Base-by-base conservation (phyloP, 2,888 invertebrate species). In the Zhuqinia jingwanae region DNA sequence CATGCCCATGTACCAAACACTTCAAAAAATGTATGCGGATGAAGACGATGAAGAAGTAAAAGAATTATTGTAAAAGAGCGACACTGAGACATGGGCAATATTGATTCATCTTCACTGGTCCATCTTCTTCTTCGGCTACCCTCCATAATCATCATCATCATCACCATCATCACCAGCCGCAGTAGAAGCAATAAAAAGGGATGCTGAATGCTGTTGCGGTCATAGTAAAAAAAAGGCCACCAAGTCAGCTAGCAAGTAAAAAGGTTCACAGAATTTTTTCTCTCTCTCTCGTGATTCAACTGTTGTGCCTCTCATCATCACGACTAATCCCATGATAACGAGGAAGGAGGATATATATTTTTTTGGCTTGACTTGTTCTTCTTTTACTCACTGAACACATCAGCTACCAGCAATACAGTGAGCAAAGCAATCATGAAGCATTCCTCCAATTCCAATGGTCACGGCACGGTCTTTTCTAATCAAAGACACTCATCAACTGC, bases 141-240 rank as follows among this genome's bases (percentile, higher is more conserved):
- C n/a, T n/a, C n/a, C n/a, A n/a, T n/a, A n/a, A n/a, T n/a, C n/a
- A n/a, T n/a, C n/a, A n/a, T n/a, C n/a, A n/a, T n/a, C n/a, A n/a
- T n/a, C n/a, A n/a, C n/a, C n/a, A n/a, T n/a, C n/a, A n/a, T n/a
- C n/a, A n/a, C n/a, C n/a, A n/a, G n/a, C n/a, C n/a, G n/a, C 42
- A 27, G 10, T 13, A 65, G n/a, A 65, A 42, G 20, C 1, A 20
- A 3, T 47, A 70, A 15, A 25, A 47, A 47, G 70, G 70, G 50
- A 70, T 70, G 25, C 70, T 25, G n/a, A n/a, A n/a, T n/a, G n/a
- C n/a, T n/a, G n/a, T n/a, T n/a, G n/a, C n/a, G n/a, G n/a, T n/a
- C n/a, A n/a, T n/a, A n/a, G n/a, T n/a, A n/a, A 78, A 27, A 36
- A 78, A 83, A 82, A 84, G 78, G 84, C 84, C 84, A 85, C 84